These are phyloP conservation scores for Riparia riparia DNA, from an alignment of 2,113 vertebrate genomes.

Conservation along the genomic window DNA sequence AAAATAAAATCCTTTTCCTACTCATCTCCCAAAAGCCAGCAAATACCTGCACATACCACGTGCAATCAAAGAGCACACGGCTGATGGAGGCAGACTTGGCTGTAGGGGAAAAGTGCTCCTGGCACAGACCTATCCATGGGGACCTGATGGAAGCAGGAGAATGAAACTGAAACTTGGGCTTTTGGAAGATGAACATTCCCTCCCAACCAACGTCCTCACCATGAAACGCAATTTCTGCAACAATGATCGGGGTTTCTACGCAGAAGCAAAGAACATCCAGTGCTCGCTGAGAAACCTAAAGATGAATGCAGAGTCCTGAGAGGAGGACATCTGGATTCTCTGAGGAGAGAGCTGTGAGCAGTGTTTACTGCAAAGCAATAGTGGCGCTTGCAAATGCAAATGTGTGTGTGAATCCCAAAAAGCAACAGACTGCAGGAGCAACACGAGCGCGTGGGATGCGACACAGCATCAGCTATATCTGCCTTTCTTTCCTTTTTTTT, in stretches of 20 bases:
- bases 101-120: not conserved
- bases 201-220: not conserved
- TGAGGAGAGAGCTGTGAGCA: not conserved
- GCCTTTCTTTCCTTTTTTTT: not conserved
- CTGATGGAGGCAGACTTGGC: not conserved
- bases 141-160: not conserved
- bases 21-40: not conserved
- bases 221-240: rapidly evolving
- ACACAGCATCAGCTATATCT: conserved; percentile 31
- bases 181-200: not conserved
- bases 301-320: not conserved
- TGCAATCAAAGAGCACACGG: not conserved
- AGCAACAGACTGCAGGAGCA: conserved; percentile 65
- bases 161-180: not conserved
- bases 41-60: not conserved
- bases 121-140: not conserved
- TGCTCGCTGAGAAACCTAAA: not conserved
- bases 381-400: conserved; percentile 62
- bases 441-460: not conserved
- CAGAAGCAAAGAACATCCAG: not conserved
- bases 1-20: not conserved
- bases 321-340: conserved; percentile 39
- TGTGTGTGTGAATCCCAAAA: conserved; percentile 48
- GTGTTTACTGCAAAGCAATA: conserved; percentile 55
- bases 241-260: rapidly evolving